Evolutionary conservation across 2,888 invertebrate genomes (phyloP).

Genomic region (Nemotelus pantherinus): DNA sequence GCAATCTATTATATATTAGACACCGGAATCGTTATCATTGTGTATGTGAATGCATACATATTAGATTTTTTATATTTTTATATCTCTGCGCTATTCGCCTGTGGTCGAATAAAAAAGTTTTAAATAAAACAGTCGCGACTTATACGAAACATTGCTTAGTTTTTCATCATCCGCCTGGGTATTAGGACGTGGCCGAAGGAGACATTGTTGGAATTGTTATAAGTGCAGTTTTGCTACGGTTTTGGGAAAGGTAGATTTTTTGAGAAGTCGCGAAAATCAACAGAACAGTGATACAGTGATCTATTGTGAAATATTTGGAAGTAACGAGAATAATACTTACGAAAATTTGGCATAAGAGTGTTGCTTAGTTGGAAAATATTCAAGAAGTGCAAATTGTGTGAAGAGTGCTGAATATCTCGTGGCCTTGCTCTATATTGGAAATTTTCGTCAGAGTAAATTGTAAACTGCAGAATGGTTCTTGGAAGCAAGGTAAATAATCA

Average conservation of each 20-base stretch:
- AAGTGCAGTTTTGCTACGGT: too few relatives aligned
- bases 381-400: not conserved
- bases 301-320: too few relatives aligned
- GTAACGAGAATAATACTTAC: too few relatives aligned
- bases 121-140: constrained; percentile 31
- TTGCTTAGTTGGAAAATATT: too few relatives aligned
- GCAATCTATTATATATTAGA: not conserved
- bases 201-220: not conserved
- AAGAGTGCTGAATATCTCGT: not conserved
- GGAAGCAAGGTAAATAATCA: constrained; percentile 40
- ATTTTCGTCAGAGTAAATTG: not conserved
- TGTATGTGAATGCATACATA: constrained; percentile 17
- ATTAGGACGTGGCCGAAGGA: constrained; percentile 21
- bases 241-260: not conserved
- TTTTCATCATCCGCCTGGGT: constrained; percentile 46
- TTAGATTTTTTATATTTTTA: constrained; percentile 14
- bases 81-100: not conserved
- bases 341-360: too few relatives aligned
- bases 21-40: not conserved
- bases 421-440: not conserved
- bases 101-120: constrained; percentile 33
- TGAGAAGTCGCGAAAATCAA: not conserved
- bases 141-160: constrained; percentile 47
- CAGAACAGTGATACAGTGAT: too few relatives aligned
- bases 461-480: constrained; percentile 30